Percentiles rank a stretch among this genome's conserved stretches.
Conservation (phyloP, 2,888 invertebrate genomes). For the Bruchidius siliquastri region DNA sequence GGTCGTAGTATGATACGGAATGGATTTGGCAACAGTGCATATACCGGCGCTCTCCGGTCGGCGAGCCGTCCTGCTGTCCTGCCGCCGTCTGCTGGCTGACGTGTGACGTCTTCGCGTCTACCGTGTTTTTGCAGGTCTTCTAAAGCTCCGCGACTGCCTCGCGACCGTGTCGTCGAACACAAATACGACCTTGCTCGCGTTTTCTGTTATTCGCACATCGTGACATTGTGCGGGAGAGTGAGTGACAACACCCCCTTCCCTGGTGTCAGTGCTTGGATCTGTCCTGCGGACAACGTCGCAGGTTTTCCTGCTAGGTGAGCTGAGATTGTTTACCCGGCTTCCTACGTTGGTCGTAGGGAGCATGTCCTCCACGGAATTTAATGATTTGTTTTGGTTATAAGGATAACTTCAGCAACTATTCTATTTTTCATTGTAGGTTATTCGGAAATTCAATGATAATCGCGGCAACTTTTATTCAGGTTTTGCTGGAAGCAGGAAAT, state of each 20-base stretch:
- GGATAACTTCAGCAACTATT: too few relatives aligned
- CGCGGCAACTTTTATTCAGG: too few relatives aligned
- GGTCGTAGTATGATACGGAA: too few relatives aligned
- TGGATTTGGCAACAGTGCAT: background rate
- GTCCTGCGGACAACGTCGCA: background rate
- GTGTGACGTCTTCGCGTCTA: background rate
- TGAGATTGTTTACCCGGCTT: background rate
- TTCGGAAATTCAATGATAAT: too few relatives aligned
- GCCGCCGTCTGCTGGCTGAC: too few relatives aligned
- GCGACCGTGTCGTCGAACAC: background rate
- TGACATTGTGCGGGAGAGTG: background rate
- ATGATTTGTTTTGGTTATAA: background rate
- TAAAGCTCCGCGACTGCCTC: background rate
- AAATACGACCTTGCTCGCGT: background rate
- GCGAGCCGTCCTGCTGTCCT: background rate
- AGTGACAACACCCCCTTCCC: background rate
- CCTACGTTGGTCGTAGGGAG: background rate
- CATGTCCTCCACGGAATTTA: background rate
- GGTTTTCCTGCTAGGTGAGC: background rate
- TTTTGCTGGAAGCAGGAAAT: too few relatives aligned
- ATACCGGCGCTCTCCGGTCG: background rate
- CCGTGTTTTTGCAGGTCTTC: background rate
- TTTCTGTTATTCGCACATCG: background rate
- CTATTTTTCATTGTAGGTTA: too few relatives aligned
- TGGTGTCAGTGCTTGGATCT: background rate